Evolutionary conservation across 2,888 invertebrate species (phyloP).

Genomic region (Sarcophaga variegata): DNA sequence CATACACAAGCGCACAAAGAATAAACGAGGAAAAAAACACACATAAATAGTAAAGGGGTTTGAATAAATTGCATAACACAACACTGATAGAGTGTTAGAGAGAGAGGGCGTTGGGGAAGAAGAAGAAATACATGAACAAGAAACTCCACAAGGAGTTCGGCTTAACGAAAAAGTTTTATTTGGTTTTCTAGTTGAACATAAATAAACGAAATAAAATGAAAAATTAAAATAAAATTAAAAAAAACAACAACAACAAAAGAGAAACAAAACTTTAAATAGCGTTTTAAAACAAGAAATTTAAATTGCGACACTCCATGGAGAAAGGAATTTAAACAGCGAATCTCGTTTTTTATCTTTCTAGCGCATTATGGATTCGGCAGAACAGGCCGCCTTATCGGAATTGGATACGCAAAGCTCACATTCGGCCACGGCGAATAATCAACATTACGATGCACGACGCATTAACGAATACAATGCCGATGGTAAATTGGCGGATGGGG

Average conservation of each 20-base stretch:
- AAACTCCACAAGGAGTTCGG: conserved; percentile 58
- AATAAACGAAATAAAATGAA: conserved; percentile 11
- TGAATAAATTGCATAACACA: conserved; percentile 75
- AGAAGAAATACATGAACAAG: conserved; percentile 1
- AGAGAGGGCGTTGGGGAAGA: background rate
- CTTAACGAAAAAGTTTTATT: conserved; percentile 26
- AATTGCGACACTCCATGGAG: too few species aligned
- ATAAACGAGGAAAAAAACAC: conserved; percentile 28
- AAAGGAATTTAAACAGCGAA: background rate
- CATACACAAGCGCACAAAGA: conserved; percentile 68
- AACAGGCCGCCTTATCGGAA: conserved; percentile 91
- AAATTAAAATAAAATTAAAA: background rate
- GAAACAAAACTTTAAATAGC: background rate
- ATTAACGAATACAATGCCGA: conserved; percentile 90
- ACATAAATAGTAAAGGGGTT: conserved; percentile 36
- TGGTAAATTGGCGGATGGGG: conserved; percentile 87
- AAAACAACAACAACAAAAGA: background rate
- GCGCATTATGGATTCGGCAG: conserved; percentile 96
- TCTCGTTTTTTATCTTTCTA: conserved; percentile 80
- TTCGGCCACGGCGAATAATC: conserved; percentile 83
- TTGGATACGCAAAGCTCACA: conserved; percentile 81
- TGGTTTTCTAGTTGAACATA: conserved; percentile 42
- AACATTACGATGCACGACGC: conserved; percentile 91
- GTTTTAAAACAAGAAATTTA: too few species aligned
- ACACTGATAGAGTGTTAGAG: too few species aligned